Percentiles rank a stretch among this genome's conserved stretches.
These are phyloP conservation scores for Melanotaenia boesemani DNA, from an alignment of 2,797 vertebrate species.

Conservation along the genomic window DNA sequence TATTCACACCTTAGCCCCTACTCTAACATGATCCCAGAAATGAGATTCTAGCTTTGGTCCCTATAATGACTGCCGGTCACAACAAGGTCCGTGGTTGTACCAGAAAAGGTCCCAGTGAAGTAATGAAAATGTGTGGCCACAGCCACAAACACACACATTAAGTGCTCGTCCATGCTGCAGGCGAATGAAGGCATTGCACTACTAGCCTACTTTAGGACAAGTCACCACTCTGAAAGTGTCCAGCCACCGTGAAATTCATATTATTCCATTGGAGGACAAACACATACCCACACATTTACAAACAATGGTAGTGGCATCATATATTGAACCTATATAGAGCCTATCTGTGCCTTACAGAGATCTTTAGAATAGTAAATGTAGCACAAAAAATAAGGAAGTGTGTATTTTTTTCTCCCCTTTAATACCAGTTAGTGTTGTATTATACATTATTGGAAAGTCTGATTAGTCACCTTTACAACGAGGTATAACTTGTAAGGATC, in stretches of 20 bases:
- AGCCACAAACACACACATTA: conserved; percentile 30
- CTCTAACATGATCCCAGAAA: background rate
- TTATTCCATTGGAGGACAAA: conserved; percentile 56
- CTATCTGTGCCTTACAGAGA: background rate
- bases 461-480: too few species aligned
- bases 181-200: conserved; percentile 55
- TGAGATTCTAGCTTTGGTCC: background rate
- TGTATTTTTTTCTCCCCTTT: too few species aligned
- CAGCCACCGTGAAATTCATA: conserved; percentile 76
- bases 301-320: background rate
- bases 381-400: too few species aligned
- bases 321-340: background rate
- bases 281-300: conserved; percentile 31
- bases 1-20: background rate
- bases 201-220: conserved; percentile 76
- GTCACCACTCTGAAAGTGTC: conserved; percentile 71
- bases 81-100: background rate
- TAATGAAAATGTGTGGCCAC: conserved; percentile 18
- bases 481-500: too few species aligned
- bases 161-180: conserved; percentile 62
- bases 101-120: background rate
- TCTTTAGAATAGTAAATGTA: background rate
- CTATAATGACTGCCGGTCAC: background rate
- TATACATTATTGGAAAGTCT: too few species aligned
- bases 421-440: too few species aligned